Base-by-base conservation (phyloP, 2,888 invertebrate species). In the Polietes domitor region DNA sequence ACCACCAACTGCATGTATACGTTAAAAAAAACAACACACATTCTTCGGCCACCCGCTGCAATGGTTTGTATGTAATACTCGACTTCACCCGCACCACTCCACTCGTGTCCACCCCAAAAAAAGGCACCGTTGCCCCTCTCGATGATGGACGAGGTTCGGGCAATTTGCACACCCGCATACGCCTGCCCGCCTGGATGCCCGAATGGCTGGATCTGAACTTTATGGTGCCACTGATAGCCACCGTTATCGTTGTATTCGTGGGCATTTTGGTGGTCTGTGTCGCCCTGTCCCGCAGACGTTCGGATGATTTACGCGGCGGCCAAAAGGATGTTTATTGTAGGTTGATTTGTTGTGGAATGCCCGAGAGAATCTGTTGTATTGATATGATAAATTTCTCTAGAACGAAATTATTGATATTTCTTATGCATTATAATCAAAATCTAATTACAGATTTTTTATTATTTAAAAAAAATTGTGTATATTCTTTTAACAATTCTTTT, bases 181-280 rank as follows among this genome's bases (percentile, higher is more conserved):
- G 93, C 82, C 92, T 94, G 85, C 94, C 94, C 5, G 92, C 96
- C 0, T 97, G 97, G 97, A 93, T 97, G 87, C 96, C 95, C 80
- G 95, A 96, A 80, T 97, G 97, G 97, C 94, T 97, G 86, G 97
- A 97, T 91, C 95, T 97, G 83, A 97, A 98, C 92, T 96, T 98
- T 86, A 94, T 98, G 90, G 97, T 98, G 26, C 98, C 98, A 0
- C 95, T 98, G 86, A 95, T 97, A 89, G 97, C 97, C 58, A 97
- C 97, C 32, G 94, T 98, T 84, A 96, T 98, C 88, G 97, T 98
- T 87, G 96, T 98, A 91, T 94, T 97, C 89, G 97, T 98, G 88
- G 97, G 98, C 86, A 95, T 98, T 89, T 95, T 97, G 89, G 97
- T 98, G 90, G 96, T 97, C 92, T 97, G 97, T 93, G 96, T 97